A percentile compares a stretch with the other conserved stretches of the same genome.
These are phyloP conservation scores for Chironex yamaguchii DNA, from an alignment of 30 jellyfish, hydroid and myxozoan genomes.

Conservation along the genomic window DNA sequence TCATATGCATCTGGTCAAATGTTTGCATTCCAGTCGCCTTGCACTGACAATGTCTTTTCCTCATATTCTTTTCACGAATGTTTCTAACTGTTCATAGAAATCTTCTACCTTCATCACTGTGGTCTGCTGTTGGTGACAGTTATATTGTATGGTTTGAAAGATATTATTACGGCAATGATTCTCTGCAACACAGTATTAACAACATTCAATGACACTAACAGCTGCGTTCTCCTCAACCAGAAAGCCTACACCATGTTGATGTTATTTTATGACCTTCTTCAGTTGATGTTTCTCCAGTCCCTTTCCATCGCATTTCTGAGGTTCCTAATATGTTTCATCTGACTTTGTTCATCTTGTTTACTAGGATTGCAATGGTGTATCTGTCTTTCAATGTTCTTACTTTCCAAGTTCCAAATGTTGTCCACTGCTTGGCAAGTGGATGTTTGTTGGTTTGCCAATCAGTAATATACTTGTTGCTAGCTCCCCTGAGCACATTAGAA, in stretches of 20 bases:
- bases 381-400: slow-evolving; percentile 25
- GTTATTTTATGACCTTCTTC: slow-evolving; percentile 43
- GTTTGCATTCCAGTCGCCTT: no score
- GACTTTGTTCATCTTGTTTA: slow-evolving; percentile 13
- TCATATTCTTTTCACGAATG: slow-evolving; percentile 8
- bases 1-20: no score
- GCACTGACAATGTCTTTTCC: slow-evolving; percentile 15
- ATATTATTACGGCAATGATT: slow-evolving; percentile 19
- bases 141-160: slow-evolving; percentile 47
- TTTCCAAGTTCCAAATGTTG: slow-evolving; percentile 45
- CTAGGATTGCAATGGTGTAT: slow-evolving; percentile 29
- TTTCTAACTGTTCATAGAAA: slow-evolving; percentile 43
- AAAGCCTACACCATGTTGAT: slow-evolving; percentile 60
- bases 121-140: slow-evolving; percentile 49
- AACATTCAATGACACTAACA: slow-evolving; percentile 28
- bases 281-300: slow-evolving; percentile 30
- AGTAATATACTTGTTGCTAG: slow-evolving; percentile 23
- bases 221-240: slow-evolving; percentile 42
- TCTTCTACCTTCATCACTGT: slow-evolving; percentile 42
- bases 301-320: slow-evolving; percentile 63
- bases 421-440: background rate
- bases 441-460: background rate
- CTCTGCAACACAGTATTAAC: slow-evolving; percentile 44
- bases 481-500: slow-evolving; percentile 41
- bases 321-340: slow-evolving; percentile 36